A percentile compares a stretch with the other conserved stretches of the same genome.
Evolutionary conservation across 2,888 invertebrate species (phyloP).

Genomic region (Amphimallon solstitiale): DNA sequence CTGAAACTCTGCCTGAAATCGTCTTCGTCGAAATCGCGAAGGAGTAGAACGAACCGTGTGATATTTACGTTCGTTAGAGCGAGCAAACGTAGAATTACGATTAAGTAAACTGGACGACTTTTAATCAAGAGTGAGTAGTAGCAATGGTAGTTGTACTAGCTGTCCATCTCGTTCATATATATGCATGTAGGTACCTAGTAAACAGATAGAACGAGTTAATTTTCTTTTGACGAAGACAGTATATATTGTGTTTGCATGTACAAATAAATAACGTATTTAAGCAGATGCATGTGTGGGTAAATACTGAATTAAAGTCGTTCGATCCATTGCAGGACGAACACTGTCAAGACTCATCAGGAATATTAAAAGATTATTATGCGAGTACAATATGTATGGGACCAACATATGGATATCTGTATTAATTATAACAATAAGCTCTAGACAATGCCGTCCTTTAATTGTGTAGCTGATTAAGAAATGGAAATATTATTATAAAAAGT

Average conservation of each 20-base stretch:
- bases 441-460: no score
- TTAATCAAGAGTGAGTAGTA: constrained; percentile 32
- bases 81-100: constrained; percentile 30
- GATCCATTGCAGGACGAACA: no score
- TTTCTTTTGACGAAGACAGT: constrained; percentile 45
- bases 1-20: no score
- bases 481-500: no score
- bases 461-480: no score
- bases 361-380: no score
- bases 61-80: constrained; percentile 7
- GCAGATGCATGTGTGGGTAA: background rate
- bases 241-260: constrained; percentile 48
- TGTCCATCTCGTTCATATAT: background rate
- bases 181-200: background rate
- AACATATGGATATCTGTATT: no score
- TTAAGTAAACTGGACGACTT: constrained; percentile 38
- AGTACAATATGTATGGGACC: no score
- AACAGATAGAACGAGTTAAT: constrained; percentile 44
- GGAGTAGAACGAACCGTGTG: constrained; percentile 15
- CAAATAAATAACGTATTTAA: constrained; percentile 46
- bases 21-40: no score
- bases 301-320: background rate
- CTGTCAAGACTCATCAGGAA: no score
- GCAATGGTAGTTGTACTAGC: background rate
- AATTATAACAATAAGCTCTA: no score